phyloP scores from a whole-genome alignment of 2,113 vertebrate genomes.

The Proterorhinus semilunaris region DNA sequence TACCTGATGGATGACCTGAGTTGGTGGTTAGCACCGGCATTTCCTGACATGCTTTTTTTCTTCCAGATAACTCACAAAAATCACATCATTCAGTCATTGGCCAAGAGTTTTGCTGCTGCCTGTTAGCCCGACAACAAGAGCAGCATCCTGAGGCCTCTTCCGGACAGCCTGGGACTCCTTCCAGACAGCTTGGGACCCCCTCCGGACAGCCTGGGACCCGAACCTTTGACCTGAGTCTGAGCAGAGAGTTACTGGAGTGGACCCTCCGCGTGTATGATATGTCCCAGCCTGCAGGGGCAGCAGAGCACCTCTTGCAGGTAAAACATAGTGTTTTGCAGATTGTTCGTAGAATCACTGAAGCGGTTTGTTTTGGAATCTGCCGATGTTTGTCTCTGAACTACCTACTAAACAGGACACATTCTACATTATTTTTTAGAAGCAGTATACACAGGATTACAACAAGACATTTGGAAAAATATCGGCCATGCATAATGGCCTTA shows the following conservation, averaged over 20 bases:
- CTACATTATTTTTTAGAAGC: no score
- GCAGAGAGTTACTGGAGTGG: constrained; percentile 67
- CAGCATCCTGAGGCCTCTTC: no score
- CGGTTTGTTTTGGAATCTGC: no score
- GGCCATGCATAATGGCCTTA: no score
- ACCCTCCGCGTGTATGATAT: constrained; percentile 59
- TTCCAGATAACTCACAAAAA: constrained; percentile 22
- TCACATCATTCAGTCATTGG: neutral
- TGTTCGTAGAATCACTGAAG: no score
- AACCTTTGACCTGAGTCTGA: constrained; percentile 11
- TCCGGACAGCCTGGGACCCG: constrained; percentile 15
- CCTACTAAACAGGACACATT: no score
- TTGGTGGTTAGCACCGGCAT: no score
- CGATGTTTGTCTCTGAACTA: no score
- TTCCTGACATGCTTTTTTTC: neutral
- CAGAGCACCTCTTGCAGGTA: constrained; percentile 68
- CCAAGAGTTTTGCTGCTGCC: constrained; percentile 9
- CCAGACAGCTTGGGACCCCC: neutral
- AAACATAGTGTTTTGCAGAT: constrained; percentile 9
- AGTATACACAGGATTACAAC: no score
- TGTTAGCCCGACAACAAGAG: neutral
- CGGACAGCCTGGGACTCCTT: no score
- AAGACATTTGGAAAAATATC: no score
- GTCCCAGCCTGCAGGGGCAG: constrained; percentile 52
- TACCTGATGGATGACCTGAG: no score